phyloP scores from a whole-genome alignment of 1,140 invertebrate genomes.

The Lordiphosa stackelbergi region DNA sequence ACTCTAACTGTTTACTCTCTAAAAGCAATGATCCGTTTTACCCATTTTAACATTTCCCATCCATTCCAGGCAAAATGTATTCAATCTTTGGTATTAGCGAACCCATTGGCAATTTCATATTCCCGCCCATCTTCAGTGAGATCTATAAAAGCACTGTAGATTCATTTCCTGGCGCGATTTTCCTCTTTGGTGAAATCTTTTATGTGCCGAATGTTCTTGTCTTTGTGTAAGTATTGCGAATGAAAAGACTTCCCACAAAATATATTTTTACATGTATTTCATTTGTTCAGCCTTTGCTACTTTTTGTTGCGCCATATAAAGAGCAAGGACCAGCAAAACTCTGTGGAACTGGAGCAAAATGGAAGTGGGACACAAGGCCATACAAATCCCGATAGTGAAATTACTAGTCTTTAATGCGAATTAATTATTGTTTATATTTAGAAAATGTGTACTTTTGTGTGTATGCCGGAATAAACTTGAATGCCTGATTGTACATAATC shows the following conservation, averaged over 20 bases:
- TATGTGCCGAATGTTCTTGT: constrained; percentile 72
- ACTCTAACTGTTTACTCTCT: no score
- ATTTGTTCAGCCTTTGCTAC: constrained; percentile 51
- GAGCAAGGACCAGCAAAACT: constrained; percentile 27
- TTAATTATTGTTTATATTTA: constrained; percentile 29
- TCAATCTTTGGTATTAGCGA: constrained; percentile 74
- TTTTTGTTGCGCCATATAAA: constrained; percentile 54
- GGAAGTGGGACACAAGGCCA: constrained; percentile 29
- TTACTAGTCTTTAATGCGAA: constrained; percentile 65
- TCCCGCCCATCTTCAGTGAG: constrained; percentile 64
- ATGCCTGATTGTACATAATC: constrained; percentile 2
- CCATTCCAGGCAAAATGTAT: constrained; percentile 71
- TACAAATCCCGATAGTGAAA: constrained; percentile 56
- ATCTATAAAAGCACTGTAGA: constrained; percentile 66
- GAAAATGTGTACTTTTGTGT: constrained; percentile 20
- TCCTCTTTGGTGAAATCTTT: constrained; percentile 69
- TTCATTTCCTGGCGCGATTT: constrained; percentile 69
- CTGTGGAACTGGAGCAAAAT: constrained; percentile 48
- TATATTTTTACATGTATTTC: background rate
- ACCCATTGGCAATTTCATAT: constrained; percentile 67
- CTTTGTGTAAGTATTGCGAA: constrained; percentile 63
- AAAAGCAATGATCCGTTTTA: no score
- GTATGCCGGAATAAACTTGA: constrained; percentile 21
- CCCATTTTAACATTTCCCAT: background rate
- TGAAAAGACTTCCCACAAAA: no score